These are phyloP conservation scores for Hirundo rustica DNA, from an alignment of 2,797 vertebrate species.

Conservation along the genomic window DNA sequence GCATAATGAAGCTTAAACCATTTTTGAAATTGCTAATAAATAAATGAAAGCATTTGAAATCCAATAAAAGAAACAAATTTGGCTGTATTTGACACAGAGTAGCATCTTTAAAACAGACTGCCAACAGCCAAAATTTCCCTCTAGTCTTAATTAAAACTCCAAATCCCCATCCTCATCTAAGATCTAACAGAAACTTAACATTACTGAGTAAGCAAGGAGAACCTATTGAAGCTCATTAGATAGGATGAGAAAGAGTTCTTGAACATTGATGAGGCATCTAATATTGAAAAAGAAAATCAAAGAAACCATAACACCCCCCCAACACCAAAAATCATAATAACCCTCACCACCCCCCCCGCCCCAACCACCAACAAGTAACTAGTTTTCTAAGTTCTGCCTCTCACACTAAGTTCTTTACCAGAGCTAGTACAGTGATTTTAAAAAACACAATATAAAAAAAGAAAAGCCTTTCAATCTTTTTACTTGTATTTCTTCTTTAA, in stretches of 20 bases:
- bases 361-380: too few species aligned
- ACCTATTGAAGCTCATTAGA: background rate
- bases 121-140: background rate
- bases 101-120: background rate
- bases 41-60: background rate
- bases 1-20: background rate
- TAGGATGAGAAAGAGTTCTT: background rate
- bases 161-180: background rate
- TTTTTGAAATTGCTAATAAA: background rate
- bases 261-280: background rate
- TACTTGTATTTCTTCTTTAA: background rate
- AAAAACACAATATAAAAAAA: background rate
- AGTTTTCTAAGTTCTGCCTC: background rate
- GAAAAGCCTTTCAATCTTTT: background rate
- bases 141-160: background rate
- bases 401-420: background rate
- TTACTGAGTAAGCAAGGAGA: background rate
- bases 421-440: background rate
- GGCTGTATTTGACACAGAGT: background rate
- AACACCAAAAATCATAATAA: background rate
- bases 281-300: background rate
- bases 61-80: background rate
- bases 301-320: fast-evolving
- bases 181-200: background rate
- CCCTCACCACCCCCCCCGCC: too few species aligned